Conservation (phyloP, 2,113 vertebrate species). For the Tragelaphus buxtoni region DNA sequence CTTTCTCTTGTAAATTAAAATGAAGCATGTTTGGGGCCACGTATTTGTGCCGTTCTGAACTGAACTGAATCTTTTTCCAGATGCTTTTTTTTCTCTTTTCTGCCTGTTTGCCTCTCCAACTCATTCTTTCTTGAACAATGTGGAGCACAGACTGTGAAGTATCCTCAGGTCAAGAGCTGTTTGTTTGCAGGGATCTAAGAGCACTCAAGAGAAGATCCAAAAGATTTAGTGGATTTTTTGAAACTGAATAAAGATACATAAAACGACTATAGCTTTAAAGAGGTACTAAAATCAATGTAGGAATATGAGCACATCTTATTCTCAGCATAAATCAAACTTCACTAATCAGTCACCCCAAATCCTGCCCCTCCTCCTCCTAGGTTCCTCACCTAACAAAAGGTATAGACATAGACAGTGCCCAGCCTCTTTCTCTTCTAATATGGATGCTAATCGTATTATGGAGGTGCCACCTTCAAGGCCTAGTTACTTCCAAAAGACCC, state of each 20-base stretch:
- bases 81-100: not conserved
- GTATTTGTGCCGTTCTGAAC: not conserved
- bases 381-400: not conserved
- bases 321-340: not conserved
- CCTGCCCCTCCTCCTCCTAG: not conserved
- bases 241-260: not conserved
- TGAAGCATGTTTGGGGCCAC: not conserved
- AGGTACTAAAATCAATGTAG: not conserved
- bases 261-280: not conserved
- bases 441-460: not conserved
- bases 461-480: not conserved
- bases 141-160: not conserved
- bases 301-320: not conserved
- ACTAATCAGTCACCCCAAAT: not conserved
- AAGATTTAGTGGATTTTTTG: not conserved
- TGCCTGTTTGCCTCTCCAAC: not conserved
- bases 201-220: not conserved
- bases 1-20: conserved; percentile 42
- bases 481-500: not conserved
- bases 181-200: not conserved
- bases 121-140: not conserved
- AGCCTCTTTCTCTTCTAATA: not conserved
- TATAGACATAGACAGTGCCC: not conserved
- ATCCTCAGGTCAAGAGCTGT: not conserved
- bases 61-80: not conserved